Conservation (phyloP, 1,140 invertebrate genomes). For the Tetraneura akinire region DNA sequence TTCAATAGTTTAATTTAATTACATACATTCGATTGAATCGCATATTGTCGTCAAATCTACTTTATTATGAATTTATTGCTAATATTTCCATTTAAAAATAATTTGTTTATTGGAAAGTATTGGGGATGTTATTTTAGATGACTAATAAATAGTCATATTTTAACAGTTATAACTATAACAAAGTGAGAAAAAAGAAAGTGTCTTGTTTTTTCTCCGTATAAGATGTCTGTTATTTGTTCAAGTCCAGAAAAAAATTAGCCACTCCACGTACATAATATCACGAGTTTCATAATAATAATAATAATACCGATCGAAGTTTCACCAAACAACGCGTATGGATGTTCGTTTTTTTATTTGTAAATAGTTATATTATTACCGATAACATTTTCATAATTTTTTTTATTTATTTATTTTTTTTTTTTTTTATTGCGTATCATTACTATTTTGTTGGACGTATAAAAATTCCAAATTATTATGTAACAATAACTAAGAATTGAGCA, state of each 20-base stretch:
- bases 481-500: too few relatives aligned
- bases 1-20: too few relatives aligned
- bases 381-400: background rate
- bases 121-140: background rate
- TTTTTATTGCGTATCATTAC: too few relatives aligned
- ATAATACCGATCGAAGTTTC: slow-evolving; percentile 16
- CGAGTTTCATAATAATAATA: slow-evolving; percentile 8
- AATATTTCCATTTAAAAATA: too few relatives aligned
- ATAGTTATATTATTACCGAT: background rate
- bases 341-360: background rate
- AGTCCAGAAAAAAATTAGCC: slow-evolving; percentile 22
- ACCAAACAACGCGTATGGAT: background rate
- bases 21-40: too few relatives aligned
- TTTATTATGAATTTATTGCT: too few relatives aligned
- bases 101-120: background rate
- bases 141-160: background rate
- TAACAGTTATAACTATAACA: background rate
- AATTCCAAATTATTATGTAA: too few relatives aligned
- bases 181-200: slow-evolving; percentile 28
- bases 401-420: too few relatives aligned
- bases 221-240: slow-evolving; percentile 10
- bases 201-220: background rate
- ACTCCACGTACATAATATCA: slow-evolving; percentile 4
- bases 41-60: too few relatives aligned
- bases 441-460: too few relatives aligned